Evolutionary conservation across 1,140 invertebrate species (phyloP).

Genomic region (Drosophila leontia): DNA sequence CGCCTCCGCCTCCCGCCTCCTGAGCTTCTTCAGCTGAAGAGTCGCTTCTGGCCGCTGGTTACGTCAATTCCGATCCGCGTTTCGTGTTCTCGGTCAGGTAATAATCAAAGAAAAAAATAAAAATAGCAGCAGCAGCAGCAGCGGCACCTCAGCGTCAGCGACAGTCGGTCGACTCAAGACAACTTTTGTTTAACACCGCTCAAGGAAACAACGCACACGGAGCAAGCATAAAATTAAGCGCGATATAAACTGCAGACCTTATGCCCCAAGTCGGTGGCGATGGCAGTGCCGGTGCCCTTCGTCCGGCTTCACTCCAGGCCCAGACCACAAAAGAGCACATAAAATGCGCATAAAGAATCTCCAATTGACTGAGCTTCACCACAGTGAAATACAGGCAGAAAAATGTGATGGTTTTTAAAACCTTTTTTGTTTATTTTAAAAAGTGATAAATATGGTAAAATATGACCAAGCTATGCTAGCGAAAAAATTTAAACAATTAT

Average conservation of each 20-base stretch:
- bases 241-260: constrained; percentile 72
- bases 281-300: constrained; percentile 42
- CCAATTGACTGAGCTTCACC: constrained; percentile 60
- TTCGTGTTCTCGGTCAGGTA: constrained; percentile 57
- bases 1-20: constrained; percentile 7
- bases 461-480: neutral
- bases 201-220: constrained; percentile 62
- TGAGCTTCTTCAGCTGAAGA: constrained; percentile 23
- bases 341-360: constrained; percentile 76
- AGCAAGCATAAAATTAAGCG: constrained; percentile 48
- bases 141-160: constrained; percentile 30
- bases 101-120: constrained; percentile 28
- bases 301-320: constrained; percentile 23
- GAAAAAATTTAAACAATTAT: too few species aligned
- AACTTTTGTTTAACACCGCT: constrained; percentile 63
- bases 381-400: constrained; percentile 20
- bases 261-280: constrained; percentile 42
- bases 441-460: neutral
- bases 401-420: neutral
- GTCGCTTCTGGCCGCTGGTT: constrained; percentile 43
- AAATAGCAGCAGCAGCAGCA: constrained; percentile 20
- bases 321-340: constrained; percentile 53
- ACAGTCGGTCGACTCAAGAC: constrained; percentile 26
- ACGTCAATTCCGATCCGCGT: constrained; percentile 55
- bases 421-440: neutral